phyloP scores from a whole-genome alignment of 2,797 vertebrate genomes.

The Pangasius sanitwongsei region DNA sequence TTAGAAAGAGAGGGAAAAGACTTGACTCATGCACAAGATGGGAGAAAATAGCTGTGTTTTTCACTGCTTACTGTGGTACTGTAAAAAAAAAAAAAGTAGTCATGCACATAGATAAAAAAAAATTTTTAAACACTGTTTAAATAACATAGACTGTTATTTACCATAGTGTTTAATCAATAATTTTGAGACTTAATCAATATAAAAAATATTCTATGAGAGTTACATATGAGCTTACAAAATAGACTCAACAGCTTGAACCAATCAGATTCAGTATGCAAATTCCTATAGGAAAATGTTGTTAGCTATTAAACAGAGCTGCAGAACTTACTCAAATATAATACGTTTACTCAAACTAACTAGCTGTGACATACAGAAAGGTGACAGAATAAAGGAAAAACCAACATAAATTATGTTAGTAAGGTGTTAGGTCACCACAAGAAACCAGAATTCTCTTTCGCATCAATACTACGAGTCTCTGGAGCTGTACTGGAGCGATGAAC shows the following conservation, averaged over 20 bases:
- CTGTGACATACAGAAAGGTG: neutral
- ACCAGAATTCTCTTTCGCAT: neutral
- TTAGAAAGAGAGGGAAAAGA: conserved; percentile 64
- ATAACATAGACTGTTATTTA: neutral
- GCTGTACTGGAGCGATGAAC: neutral
- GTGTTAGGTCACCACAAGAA: neutral
- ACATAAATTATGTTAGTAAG: neutral
- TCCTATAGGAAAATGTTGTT: neutral
- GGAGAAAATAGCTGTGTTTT: conserved; percentile 16
- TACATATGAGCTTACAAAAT: neutral
- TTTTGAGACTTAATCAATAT: neutral
- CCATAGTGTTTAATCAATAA: too few species aligned
- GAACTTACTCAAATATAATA: neutral
- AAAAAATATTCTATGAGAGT: neutral
- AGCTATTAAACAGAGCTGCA: neutral
- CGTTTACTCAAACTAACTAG: neutral
- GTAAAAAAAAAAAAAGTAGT: too few species aligned
- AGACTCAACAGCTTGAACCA: neutral
- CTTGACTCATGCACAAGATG: conserved; percentile 45
- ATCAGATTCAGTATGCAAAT: neutral
- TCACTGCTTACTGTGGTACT: neutral
- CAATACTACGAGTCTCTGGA: neutral
- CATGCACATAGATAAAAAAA: neutral
- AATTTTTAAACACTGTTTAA: neutral
- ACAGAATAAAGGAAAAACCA: neutral